These are phyloP conservation scores for Bufo gargarizans DNA, from an alignment of 2,113 vertebrate species.

Conservation along the genomic window DNA sequence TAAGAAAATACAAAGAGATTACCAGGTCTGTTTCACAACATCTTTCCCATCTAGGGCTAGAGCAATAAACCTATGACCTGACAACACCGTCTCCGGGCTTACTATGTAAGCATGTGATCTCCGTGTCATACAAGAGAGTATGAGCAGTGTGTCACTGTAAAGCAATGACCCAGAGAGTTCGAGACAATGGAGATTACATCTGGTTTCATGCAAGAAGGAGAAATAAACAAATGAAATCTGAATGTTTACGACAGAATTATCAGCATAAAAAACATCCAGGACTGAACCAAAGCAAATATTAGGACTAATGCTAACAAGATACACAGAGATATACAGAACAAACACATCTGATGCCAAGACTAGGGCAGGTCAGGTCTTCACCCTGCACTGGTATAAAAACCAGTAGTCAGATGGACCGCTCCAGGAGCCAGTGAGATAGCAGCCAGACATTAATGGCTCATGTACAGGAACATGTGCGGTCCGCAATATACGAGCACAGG, in stretches of 20 bases:
- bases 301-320: neutral
- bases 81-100: neutral
- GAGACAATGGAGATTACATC: neutral
- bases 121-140: no score
- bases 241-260: neutral
- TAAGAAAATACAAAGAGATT: neutral
- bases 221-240: neutral
- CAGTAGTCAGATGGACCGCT: neutral
- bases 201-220: neutral
- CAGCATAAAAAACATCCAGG: neutral
- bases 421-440: no score
- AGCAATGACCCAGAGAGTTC: neutral
- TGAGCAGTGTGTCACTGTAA: neutral
- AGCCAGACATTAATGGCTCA: no score
- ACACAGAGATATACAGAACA: neutral
- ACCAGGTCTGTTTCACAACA: neutral
- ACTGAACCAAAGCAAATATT: constrained; percentile 1
- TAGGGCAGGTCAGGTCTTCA: neutral
- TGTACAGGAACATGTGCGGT: no score
- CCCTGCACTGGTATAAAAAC: neutral
- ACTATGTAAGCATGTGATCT: neutral
- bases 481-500: no score
- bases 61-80: neutral
- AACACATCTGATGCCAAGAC: neutral
- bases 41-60: neutral